A percentile compares a stretch with the other conserved stretches of the same genome.
phyloP scores from a whole-genome alignment of 2,888 invertebrate species.

The Brachypterus glaber region DNA sequence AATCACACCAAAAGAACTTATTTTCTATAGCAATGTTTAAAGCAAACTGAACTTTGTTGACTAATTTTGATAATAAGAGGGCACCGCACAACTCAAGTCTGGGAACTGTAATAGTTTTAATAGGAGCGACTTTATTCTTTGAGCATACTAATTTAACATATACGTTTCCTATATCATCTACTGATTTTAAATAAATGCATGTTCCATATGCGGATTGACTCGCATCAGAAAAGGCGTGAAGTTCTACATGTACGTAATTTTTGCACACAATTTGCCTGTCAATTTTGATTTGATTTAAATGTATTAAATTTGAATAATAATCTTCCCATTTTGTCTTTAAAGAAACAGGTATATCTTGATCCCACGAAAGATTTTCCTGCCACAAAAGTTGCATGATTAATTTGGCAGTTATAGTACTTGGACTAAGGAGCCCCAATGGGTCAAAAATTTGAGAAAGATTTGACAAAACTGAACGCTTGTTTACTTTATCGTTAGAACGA shows the following conservation, averaged over 20 bases:
- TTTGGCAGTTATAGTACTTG: slow-evolving; percentile 23
- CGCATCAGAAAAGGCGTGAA: slow-evolving; percentile 22
- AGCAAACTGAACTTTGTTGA: neutral
- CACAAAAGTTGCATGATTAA: slow-evolving; percentile 24
- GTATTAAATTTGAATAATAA: slow-evolving; percentile 6
- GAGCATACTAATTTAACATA: slow-evolving; percentile 6
- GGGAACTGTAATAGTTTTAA: slow-evolving; percentile 1
- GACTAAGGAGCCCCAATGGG: slow-evolving; percentile 21
- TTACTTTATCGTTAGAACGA: slow-evolving; percentile 8
- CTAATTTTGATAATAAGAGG: neutral
- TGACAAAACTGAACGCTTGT: too few species aligned
- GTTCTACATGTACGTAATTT: slow-evolving; percentile 9
- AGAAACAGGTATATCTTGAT: slow-evolving; percentile 20
- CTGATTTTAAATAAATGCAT: slow-evolving; percentile 5
- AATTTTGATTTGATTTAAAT: slow-evolving; percentile 14
- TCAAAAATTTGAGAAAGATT: slow-evolving; percentile 13
- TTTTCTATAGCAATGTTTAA: neutral
- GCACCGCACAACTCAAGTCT: neutral
- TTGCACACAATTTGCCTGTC: slow-evolving; percentile 9
- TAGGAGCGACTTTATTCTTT: slow-evolving; percentile 4
- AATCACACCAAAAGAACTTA: slow-evolving; percentile 5
- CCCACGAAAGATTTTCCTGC: slow-evolving; percentile 24
- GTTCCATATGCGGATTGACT: slow-evolving; percentile 10
- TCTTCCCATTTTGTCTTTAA: slow-evolving; percentile 11
- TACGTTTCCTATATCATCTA: neutral